Conservation (phyloP, 1,140 invertebrate species). For the Calliopsis andreniformis region DNA sequence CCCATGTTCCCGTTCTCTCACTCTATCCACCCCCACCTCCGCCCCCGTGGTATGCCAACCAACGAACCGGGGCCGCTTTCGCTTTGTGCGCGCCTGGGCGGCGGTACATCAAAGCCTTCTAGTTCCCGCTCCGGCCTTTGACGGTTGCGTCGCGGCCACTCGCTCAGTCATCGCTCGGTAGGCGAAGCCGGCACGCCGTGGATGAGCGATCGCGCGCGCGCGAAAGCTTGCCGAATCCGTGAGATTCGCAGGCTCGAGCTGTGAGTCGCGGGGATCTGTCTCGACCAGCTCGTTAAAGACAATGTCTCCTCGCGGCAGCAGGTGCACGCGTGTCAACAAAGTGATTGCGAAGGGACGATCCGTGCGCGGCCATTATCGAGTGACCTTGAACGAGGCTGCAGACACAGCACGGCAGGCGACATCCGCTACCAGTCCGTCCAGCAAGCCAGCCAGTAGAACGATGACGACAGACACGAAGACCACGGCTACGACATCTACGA, state of each 20-base stretch:
- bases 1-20: constrained; percentile 60
- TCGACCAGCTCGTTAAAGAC: background rate
- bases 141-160: constrained; percentile 77
- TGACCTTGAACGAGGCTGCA: background rate
- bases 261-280: background rate
- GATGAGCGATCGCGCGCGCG: constrained; percentile 65
- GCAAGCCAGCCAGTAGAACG: constrained; percentile 1
- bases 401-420: background rate
- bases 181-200: constrained; percentile 71
- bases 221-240: constrained; percentile 47
- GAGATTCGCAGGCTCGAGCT: constrained; percentile 30
- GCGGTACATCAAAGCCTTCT: constrained; percentile 80
- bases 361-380: constrained; percentile 19
- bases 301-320: constrained; percentile 66
- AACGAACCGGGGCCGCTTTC: constrained; percentile 76
- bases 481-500: constrained; percentile 30
- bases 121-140: constrained; percentile 79
- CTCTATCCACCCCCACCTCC: constrained; percentile 63
- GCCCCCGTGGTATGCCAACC: constrained; percentile 70
- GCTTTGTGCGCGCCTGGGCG: constrained; percentile 80
- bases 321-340: constrained; percentile 67
- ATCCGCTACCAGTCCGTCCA: constrained; percentile 1
- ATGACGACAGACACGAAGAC: constrained; percentile 22
- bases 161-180: constrained; percentile 80
- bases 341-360: constrained; percentile 35